Base-by-base conservation (phyloP, 2,888 invertebrate species). In the Dryomyza anilis region DNA sequence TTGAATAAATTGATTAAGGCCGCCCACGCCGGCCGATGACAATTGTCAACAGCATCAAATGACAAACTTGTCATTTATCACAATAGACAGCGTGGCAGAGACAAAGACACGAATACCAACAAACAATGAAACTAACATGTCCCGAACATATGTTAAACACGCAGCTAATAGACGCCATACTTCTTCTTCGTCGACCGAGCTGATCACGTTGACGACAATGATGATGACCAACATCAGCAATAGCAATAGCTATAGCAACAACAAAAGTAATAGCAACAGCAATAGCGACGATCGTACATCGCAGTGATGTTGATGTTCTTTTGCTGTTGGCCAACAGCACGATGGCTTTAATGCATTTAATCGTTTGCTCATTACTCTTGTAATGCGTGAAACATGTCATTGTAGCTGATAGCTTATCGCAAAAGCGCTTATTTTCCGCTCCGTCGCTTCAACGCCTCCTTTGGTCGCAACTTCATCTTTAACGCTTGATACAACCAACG, bases 321-420 rank as follows among this genome's bases (percentile, higher is more conserved):
- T n/a, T n/a, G n/a, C n/a, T n/a, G n/a, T n/a, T n/a, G n/a, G n/a
- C n/a, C n/a, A n/a, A n/a, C 57, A 10, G 30, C 4, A 25, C 8
- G 27, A 19, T 30, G 30, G 30, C 21, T 61, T 64, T 67, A 69
- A 69, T 70, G 70, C 65, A 36, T 69, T 67, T 67, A 69, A 69
- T 64, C 57, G 67, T 52, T 45, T 36, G 56, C 70, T 69, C 70
- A 71, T 66, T 71, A 73, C 71, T 75, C 76, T 77, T 76, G 73
- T 76, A 76, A 78, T 77, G 78, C 77, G 75, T 73, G 75, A 78
- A 78, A 77, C 76, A 78, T 78, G 77, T 77, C 77, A 78, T 46
- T 61, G 78, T 73, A 73, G 72, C 72, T 73, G 77, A 78, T 78
- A 74, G 73, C 77, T 77, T 77, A 77, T 77, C 77, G 72, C 70